phyloP scores from a whole-genome alignment of 2,888 invertebrate genomes.

The Taphrorychus bicolor region DNA sequence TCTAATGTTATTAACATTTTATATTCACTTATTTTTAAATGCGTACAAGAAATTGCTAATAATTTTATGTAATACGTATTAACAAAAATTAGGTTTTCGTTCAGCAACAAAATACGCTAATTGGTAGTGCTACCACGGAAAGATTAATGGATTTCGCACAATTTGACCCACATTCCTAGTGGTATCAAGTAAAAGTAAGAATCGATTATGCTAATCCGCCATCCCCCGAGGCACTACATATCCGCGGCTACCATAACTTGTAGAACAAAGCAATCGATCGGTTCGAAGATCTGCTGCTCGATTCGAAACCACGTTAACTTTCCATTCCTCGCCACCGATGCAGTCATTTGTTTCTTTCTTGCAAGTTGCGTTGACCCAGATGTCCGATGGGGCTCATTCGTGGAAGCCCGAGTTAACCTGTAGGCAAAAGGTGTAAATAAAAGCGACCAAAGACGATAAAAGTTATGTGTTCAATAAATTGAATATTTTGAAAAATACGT shows the following conservation, averaged over 20 bases:
- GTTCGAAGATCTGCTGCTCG: neutral
- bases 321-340: constrained; percentile 30
- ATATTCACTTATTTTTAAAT: too few relatives aligned
- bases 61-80: too few relatives aligned
- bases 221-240: neutral
- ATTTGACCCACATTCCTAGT: constrained; percentile 10
- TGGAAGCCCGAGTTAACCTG: constrained; percentile 13
- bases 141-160: constrained; percentile 3
- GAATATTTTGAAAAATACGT: too few relatives aligned
- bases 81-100: too few relatives aligned
- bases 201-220: constrained; percentile 16
- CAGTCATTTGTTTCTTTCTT: constrained; percentile 23
- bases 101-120: neutral
- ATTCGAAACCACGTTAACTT: constrained; percentile 31
- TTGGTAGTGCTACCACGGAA: neutral
- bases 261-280: constrained; percentile 12
- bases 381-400: constrained; percentile 21
- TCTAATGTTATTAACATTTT: too few relatives aligned
- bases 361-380: constrained; percentile 28
- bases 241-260: neutral
- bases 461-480: too few relatives aligned
- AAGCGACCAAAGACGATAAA: constrained; percentile 15
- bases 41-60: too few relatives aligned
- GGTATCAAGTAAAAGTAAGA: constrained; percentile 23
- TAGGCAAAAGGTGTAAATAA: constrained; percentile 2